Evolutionary conservation across 2,888 invertebrate genomes (phyloP).

Genomic region (Villa cingulata): DNA sequence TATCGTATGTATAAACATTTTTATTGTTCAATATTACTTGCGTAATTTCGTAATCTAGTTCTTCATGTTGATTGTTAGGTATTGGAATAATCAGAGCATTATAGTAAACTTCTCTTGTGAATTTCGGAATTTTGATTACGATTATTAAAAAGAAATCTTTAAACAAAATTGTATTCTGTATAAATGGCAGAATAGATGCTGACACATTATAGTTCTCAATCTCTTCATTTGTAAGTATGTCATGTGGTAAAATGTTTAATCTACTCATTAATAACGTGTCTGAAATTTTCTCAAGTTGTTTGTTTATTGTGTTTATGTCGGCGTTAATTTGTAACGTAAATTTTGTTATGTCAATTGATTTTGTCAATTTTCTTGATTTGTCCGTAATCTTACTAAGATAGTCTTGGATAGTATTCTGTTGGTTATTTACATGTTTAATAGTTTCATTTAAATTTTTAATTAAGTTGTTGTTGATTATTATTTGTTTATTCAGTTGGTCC

Average conservation of each 20-base stretch:
- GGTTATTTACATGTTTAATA: not conserved
- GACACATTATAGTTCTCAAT: not conserved
- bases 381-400: not conserved
- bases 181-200: not conserved
- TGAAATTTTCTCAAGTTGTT: not conserved
- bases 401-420: not conserved
- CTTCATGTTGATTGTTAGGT: not conserved
- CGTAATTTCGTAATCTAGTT: not conserved
- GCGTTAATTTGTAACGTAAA: not conserved
- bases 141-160: not conserved
- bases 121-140: not conserved
- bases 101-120: not conserved
- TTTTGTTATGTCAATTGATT: not conserved
- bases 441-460: not conserved
- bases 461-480: not conserved
- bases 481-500: not conserved
- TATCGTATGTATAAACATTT: not conserved
- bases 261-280: not conserved
- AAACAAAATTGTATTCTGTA: not conserved
- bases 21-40: not conserved
- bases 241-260: not conserved
- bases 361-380: not conserved
- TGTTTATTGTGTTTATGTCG: not conserved
- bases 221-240: not conserved
- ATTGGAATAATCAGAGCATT: not conserved